Evolutionary conservation across 35 echinoderm and acorn worm species (phyloP).

Genomic region (Apostichopus japonicus): DNA sequence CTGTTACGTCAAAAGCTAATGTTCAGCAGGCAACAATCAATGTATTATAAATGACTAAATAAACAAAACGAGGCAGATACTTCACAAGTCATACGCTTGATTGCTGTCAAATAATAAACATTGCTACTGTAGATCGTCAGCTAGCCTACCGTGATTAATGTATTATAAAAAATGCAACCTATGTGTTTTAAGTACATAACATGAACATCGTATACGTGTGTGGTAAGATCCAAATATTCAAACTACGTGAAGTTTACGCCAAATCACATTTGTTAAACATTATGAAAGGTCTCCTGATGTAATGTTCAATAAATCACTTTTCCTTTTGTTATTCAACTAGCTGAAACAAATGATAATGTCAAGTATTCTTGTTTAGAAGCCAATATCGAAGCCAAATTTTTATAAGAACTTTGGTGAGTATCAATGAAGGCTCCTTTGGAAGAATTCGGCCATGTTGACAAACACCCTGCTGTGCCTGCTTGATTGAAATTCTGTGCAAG

Average conservation of each 20-base stretch:
- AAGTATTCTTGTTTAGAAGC: no score
- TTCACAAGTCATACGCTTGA: not conserved
- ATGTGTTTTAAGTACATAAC: not conserved
- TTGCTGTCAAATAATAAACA: conserved; percentile 24
- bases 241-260: not conserved
- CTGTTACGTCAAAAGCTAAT: no score
- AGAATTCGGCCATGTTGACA: no score
- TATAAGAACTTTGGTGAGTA: no score
- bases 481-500: no score
- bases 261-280: not conserved
- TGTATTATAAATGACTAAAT: not conserved
- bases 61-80: not conserved
- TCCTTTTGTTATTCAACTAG: no score
- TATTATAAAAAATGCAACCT: not conserved
- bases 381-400: no score
- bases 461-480: no score
- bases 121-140: not conserved
- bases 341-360: no score
- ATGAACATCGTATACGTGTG: not conserved
- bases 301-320: not conserved
- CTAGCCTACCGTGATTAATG: conserved; percentile 9
- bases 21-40: not conserved
- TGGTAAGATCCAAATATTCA: not conserved
- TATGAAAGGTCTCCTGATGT: not conserved
- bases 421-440: no score